phyloP scores from a whole-genome alignment of 2,797 vertebrate genomes.

The Scleropages formosus region DNA sequence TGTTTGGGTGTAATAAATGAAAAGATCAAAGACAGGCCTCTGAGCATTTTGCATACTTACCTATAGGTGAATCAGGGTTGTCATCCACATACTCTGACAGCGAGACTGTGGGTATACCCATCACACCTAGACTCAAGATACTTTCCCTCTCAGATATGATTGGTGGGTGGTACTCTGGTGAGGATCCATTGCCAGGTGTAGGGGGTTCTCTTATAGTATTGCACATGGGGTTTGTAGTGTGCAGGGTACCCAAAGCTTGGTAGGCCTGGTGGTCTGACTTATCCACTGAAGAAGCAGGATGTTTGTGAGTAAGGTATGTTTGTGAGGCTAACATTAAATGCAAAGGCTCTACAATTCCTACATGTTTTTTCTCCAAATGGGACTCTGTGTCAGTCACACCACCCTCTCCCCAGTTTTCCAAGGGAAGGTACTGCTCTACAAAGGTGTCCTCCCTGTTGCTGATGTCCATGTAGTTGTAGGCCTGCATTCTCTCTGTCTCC shows the following conservation, averaged over 20 bases:
- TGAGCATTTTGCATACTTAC: neutral
- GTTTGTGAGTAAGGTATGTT: too few relatives aligned
- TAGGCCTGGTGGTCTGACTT: conserved; percentile 70
- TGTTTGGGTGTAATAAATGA: too few relatives aligned
- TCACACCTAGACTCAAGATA: conserved; percentile 79
- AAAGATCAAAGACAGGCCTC: neutral
- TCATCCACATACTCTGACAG: conserved; percentile 96
- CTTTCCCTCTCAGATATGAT: conserved; percentile 65
- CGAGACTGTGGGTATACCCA: conserved; percentile 87
- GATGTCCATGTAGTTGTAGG: conserved; percentile 96
- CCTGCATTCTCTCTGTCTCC: conserved; percentile 81
- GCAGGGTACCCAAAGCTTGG: conserved; percentile 28
- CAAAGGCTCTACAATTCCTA: conserved; percentile 60
- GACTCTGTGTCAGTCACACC: conserved; percentile 33
- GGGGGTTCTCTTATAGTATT: conserved; percentile 70
- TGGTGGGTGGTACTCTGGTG: conserved; percentile 50
- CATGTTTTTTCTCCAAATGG: conserved; percentile 48
- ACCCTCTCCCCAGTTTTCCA: conserved; percentile 20
- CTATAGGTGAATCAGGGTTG: conserved; percentile 79
- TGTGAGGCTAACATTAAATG: conserved; percentile 72
- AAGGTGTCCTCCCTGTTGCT: conserved; percentile 70
- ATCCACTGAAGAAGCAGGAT: too few relatives aligned
- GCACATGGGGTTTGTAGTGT: conserved; percentile 64
- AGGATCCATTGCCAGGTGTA: conserved; percentile 37
- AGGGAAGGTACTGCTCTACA: conserved; percentile 2